Evolutionary conservation across 1,140 invertebrate species (phyloP), one percentile per base, ranked within the genome.

Genomic region (Solenopsis fugax): DNA sequence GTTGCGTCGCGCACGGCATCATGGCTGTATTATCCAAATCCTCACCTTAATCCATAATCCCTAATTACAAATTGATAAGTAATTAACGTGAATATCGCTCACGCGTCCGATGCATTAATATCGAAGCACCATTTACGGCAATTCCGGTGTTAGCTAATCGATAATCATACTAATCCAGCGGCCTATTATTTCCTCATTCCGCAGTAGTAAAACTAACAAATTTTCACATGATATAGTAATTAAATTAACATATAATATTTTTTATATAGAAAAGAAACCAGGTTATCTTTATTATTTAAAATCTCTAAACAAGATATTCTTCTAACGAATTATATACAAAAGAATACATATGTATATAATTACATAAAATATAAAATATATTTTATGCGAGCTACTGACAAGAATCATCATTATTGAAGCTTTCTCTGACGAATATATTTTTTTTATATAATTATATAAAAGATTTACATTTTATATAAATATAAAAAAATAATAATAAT

Each of bases 1-100:
- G 52, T 73, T 60, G 80, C 41, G n/a, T 69, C 62, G 69, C 56
- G 41, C 69, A 9, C 29, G n/a, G 29, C 41, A 45, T 75, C 54
- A 73, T 21, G 24, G 80, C 67, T 80, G 29, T 80, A 60, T 75
- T 84, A 84, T 54, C 24, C 10, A 84, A 73, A 84, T 75, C 69
- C 69, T 75, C 80, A 60, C 41, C 80, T 84, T 84, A 84, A 84
- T 84, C 80, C 80, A 37, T 84, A 84, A 84, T 84, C 69, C 69
- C 69, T 84, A 84, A 84, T 84, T 84, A 75, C 80, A 84, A 84
- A 84, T 84, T 84, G 69, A 84, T 84, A 84, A 84, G 69, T 84
- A 84, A 84, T 84, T 84, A 84, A 84, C 54, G 80, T 73, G 80
- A 73, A 84, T 84, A 84, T 84, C 69, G 69, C 71, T 84, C 69